Conservation (phyloP, 2,888 invertebrate genomes). For the Polyploca ridens region DNA sequence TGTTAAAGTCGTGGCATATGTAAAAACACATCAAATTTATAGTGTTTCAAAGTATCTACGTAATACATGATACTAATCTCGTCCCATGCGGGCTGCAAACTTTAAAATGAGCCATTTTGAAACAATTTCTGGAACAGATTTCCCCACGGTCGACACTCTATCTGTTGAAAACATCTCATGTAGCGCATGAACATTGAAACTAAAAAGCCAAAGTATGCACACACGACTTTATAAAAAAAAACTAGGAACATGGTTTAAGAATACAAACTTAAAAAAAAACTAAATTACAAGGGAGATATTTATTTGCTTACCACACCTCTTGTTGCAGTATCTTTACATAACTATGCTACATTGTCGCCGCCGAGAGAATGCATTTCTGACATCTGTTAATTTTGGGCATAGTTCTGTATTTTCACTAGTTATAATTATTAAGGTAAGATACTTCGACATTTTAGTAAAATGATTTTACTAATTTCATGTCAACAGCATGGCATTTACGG, state of each 20-base stretch:
- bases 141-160: constrained; percentile 58
- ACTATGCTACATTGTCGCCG: too few species aligned
- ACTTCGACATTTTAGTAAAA: too few species aligned
- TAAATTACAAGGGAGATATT: too few species aligned
- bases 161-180: constrained; percentile 35
- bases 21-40: neutral
- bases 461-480: too few species aligned
- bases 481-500: too few species aligned
- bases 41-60: neutral
- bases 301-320: neutral
- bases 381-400: too few species aligned
- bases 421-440: too few species aligned
- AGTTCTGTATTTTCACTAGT: too few species aligned
- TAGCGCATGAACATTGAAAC: constrained; percentile 42
- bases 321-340: too few species aligned
- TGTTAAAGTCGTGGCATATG: too few species aligned
- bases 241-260: too few species aligned
- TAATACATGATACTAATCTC: constrained; percentile 27
- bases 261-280: neutral
- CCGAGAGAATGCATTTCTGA: too few species aligned
- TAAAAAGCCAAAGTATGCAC: constrained; percentile 24
- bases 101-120: constrained; percentile 75
- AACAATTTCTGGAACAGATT: constrained; percentile 77
- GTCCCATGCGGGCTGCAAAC: constrained; percentile 46
- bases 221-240: neutral